Percentiles rank a stretch among this genome's conserved stretches.
phyloP scores from a whole-genome alignment of 2,888 invertebrate genomes.

The Synergus gifuensis region DNA sequence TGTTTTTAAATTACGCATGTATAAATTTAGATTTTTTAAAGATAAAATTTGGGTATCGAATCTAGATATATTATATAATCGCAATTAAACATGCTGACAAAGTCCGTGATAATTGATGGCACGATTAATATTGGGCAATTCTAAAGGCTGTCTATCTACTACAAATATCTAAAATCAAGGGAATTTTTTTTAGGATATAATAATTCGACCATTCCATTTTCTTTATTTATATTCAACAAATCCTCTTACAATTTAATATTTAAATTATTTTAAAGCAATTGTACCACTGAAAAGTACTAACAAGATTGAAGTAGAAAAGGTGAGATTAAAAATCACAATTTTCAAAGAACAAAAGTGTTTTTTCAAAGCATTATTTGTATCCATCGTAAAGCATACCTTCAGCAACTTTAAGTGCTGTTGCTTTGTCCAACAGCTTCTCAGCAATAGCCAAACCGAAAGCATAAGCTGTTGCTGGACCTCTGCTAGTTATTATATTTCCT shows the following conservation, averaged over 20 bases:
- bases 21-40: neutral
- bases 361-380: conserved; percentile 2
- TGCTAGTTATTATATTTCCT: conserved; percentile 86
- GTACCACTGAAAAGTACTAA: neutral
- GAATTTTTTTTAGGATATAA: conserved; percentile 45
- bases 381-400: conserved; percentile 82
- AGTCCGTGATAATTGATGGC: too few species aligned
- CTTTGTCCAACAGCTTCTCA: conserved; percentile 84
- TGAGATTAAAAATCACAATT: neutral
- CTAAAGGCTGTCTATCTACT: neutral
- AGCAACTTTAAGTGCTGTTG: conserved; percentile 84
- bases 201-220: neutral
- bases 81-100: too few species aligned
- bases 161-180: neutral
- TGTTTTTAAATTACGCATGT: neutral
- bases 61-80: too few species aligned
- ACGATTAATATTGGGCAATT: neutral
- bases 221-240: neutral
- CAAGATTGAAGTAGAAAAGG: neutral
- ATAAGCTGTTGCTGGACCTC: conserved; percentile 94
- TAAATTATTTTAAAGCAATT: neutral
- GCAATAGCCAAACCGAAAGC: conserved; percentile 91
- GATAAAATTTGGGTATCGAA: too few species aligned
- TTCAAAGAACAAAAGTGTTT: neutral
- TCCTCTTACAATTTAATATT: neutral